Evolutionary conservation across 2,113 vertebrate genomes (phyloP).

Genomic region (Onychorhynchus coronatus): DNA sequence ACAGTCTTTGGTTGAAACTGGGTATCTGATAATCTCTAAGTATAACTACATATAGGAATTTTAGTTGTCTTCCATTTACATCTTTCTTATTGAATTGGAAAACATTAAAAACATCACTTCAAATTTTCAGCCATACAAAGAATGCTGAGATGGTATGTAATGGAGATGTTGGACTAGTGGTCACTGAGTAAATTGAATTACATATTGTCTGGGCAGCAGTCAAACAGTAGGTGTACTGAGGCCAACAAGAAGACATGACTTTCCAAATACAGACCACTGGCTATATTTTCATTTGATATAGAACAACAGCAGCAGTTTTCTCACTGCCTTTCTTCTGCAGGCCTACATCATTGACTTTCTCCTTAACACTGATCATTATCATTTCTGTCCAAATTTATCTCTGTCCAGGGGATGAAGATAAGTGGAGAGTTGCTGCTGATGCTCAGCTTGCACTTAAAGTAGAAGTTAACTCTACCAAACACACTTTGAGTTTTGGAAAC

Average conservation of each 20-base stretch:
- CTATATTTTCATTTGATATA: not conserved
- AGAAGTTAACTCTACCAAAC: not conserved
- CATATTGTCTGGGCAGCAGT: not conserved
- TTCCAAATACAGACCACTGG: not conserved
- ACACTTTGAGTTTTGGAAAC: not conserved
- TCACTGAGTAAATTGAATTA: not conserved
- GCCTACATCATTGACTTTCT: not conserved
- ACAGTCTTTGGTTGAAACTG: not conserved
- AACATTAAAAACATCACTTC: not conserved
- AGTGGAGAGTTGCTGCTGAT: not conserved
- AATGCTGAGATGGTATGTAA: not conserved
- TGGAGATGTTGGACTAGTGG: not conserved
- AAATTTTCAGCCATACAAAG: not conserved
- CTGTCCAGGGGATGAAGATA: not conserved
- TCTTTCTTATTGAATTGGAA: not conserved
- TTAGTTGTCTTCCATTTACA: not conserved
- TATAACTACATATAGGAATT: not conserved
- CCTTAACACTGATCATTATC: not conserved
- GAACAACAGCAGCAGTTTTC: not conserved
- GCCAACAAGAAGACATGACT: not conserved
- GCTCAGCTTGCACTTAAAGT: not conserved
- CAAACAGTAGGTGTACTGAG: not conserved
- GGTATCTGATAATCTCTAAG: fast-evolving
- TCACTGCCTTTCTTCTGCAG: not conserved
- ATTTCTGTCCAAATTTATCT: not conserved